Evolutionary conservation across 1,140 invertebrate species (phyloP).

Genomic region (Pentalonia nigronervosa): DNA sequence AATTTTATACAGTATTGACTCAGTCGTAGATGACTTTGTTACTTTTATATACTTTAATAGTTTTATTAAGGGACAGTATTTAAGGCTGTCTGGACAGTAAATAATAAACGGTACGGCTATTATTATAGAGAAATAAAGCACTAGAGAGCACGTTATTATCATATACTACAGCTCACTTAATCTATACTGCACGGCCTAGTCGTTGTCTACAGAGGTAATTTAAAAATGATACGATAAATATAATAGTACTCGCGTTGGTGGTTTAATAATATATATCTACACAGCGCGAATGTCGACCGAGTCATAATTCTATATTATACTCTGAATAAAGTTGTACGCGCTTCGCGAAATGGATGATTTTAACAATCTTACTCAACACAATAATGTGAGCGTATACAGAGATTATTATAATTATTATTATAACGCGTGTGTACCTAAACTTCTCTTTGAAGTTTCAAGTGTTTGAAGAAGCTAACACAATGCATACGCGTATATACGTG

Average conservation of each 20-base stretch:
- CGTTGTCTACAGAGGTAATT: not conserved
- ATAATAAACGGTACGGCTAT: not conserved
- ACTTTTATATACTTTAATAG: not conserved
- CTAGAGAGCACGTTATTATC: not conserved
- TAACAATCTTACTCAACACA: not conserved
- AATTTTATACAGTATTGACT: not conserved
- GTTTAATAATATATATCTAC: not conserved
- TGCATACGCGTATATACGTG: not conserved
- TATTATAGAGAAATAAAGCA: not conserved
- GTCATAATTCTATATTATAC: not conserved
- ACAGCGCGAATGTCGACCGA: not conserved
- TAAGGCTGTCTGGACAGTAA: not conserved
- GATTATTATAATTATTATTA: conserved; percentile 16
- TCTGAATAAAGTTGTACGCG: not conserved
- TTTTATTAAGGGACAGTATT: not conserved
- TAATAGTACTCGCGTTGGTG: not conserved
- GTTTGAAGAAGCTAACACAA: conserved; percentile 15
- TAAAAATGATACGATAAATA: not conserved
- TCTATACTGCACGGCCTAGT: not conserved
- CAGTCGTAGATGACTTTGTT: not conserved
- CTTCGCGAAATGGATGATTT: not conserved
- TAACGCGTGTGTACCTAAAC: not conserved
- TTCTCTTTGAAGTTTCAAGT: not conserved
- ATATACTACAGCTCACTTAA: too few relatives aligned
- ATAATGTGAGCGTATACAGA: not conserved